These are phyloP conservation scores for Lepidocolaptes lacrymiger DNA, from an alignment of 2,797 vertebrate genomes.

Conservation along the genomic window DNA sequence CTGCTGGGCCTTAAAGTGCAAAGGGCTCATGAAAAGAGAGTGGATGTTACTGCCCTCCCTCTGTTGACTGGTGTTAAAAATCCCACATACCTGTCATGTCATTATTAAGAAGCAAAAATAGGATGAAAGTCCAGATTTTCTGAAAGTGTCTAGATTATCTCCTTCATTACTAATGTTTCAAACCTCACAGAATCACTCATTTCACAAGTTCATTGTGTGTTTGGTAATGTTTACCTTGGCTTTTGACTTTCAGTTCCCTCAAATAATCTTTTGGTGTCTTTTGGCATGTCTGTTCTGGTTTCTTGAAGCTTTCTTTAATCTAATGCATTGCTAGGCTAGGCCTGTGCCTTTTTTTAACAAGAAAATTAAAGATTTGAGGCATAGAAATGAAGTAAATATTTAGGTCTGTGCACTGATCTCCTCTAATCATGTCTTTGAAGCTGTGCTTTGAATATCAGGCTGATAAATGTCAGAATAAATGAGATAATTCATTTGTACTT, in stretches of 20 bases:
- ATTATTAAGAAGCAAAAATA: conserved; percentile 10
- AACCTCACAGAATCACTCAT: neutral
- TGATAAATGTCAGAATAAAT: conserved; percentile 58
- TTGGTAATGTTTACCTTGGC: conserved; percentile 44
- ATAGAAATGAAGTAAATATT: conserved; percentile 63
- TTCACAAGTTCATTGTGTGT: neutral
- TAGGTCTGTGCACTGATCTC: neutral
- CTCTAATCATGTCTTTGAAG: conserved; percentile 54
- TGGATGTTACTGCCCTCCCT: neutral
- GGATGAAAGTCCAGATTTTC: neutral
- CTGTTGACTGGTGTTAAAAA: conserved; percentile 30
- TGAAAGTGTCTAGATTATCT: neutral
- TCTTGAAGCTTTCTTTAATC: conserved; percentile 34
- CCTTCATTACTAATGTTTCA: neutral
- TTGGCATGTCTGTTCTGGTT: conserved; percentile 29
- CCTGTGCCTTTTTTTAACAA: conserved; percentile 32
- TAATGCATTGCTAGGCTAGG: neutral
- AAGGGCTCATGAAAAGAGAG: neutral
- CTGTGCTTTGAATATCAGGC: conserved; percentile 39
- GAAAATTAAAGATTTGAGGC: conserved; percentile 44
- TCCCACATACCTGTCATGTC: neutral
- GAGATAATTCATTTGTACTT: conserved; percentile 32
- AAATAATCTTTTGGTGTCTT: conserved; percentile 34
- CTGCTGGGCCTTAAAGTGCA: neutral
- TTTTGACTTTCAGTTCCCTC: conserved; percentile 20